Evolutionary conservation across 2,113 vertebrate genomes (phyloP).

Genomic region (Sus scrofa): DNA sequence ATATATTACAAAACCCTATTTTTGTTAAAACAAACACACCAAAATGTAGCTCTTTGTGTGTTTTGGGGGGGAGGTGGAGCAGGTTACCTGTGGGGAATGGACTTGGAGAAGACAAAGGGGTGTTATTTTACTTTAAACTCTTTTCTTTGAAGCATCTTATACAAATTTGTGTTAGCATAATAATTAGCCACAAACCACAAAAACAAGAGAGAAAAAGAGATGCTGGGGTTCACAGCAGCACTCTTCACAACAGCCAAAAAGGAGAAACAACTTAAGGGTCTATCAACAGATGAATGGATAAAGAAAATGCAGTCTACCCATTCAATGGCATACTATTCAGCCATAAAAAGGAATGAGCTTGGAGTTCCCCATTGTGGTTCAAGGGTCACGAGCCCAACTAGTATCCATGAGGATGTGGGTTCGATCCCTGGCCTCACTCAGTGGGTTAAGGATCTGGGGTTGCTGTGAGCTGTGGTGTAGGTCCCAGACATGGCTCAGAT

Average conservation of each 20-base stretch:
- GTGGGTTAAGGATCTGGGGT: too few species aligned
- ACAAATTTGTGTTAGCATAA: background rate
- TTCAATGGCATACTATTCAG: background rate
- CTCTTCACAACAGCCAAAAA: background rate
- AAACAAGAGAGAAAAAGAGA: background rate
- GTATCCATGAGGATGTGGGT: too few species aligned
- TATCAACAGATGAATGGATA: background rate
- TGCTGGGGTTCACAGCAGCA: background rate
- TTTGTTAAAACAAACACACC: background rate
- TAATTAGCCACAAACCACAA: constrained; percentile 35
- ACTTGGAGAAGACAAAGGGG: background rate
- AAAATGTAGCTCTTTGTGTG: background rate
- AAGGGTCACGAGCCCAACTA: too few species aligned
- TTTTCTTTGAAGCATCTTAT: background rate
- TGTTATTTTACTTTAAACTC: background rate
- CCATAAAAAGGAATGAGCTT: background rate
- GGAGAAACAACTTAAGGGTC: background rate
- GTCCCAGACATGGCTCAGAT: too few species aligned
- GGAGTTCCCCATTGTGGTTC: too few species aligned
- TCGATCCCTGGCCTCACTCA: too few species aligned
- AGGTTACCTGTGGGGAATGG: background rate
- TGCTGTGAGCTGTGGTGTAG: too few species aligned
- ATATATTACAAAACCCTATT: background rate
- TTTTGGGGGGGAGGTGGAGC: too few species aligned
- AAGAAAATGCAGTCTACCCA: background rate